These are phyloP conservation scores for Montifringilla adamsi DNA, from an alignment of 2,113 vertebrate species.

Conservation along the genomic window DNA sequence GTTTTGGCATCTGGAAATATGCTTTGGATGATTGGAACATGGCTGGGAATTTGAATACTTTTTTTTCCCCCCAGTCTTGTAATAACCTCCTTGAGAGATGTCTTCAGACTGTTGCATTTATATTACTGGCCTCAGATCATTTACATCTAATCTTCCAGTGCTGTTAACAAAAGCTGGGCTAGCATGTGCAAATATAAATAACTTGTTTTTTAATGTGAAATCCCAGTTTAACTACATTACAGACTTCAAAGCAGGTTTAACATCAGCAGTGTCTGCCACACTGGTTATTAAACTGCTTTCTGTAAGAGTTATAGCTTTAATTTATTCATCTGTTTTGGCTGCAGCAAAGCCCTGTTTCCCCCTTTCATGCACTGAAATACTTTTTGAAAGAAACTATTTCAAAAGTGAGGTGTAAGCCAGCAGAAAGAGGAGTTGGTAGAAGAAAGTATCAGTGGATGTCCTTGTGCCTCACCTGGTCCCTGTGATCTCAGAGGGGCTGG, in stretches of 20 bases:
- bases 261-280: neutral
- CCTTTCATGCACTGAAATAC: neutral
- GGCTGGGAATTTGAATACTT: neutral
- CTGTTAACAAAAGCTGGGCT: slow-evolving; percentile 36
- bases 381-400: neutral
- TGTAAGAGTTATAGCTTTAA: neutral
- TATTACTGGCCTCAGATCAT: slow-evolving; percentile 19
- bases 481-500: neutral
- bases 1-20: slow-evolving; percentile 40
- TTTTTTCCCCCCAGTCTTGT: neutral
- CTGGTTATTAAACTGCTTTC: slow-evolving; percentile 22
- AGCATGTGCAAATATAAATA: slow-evolving; percentile 51
- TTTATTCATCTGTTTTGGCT: neutral
- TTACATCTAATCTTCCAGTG: slow-evolving; percentile 29
- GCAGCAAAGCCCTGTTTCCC: neutral
- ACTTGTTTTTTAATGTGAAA: slow-evolving; percentile 27
- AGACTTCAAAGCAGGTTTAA: slow-evolving; percentile 33
- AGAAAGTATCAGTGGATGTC: neutral
- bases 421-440: neutral
- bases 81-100: slow-evolving; percentile 29
- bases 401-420: neutral
- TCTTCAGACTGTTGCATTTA: slow-evolving; percentile 28
- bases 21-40: slow-evolving; percentile 2
- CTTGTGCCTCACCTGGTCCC: neutral
- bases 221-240: slow-evolving; percentile 47